Percentiles rank a stretch among this genome's conserved stretches.
Conservation (phyloP, 2,797 vertebrate species). For the Xenops minutus region DNA sequence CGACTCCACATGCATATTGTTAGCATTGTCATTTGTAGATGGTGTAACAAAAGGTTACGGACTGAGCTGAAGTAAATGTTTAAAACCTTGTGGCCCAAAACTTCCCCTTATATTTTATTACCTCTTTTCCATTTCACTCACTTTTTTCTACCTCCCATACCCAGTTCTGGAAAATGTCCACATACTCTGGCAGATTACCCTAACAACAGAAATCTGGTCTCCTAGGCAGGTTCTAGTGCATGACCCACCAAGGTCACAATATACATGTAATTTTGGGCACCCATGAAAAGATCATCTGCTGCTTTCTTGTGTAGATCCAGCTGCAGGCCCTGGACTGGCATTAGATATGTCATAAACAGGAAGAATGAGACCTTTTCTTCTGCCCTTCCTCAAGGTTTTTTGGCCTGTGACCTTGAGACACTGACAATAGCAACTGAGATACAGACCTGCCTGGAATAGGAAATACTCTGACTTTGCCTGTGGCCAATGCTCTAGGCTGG, state of each 20-base stretch:
- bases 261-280: not conserved
- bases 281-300: not conserved
- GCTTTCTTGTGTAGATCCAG: rapidly evolving
- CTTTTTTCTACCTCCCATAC: not conserved
- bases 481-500: not conserved
- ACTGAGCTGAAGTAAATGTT: not conserved
- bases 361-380: not conserved
- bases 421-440: not conserved
- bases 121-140: not conserved
- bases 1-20: not conserved
- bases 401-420: not conserved
- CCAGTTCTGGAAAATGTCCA: not conserved
- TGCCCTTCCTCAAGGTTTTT: not conserved
- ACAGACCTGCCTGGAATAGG: not conserved
- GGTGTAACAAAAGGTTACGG: not conserved
- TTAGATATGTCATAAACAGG: not conserved
- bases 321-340: not conserved
- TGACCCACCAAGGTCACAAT: not conserved
- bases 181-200: not conserved
- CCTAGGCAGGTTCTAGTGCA: not conserved
- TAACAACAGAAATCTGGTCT: not conserved
- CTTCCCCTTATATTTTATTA: not conserved
- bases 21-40: not conserved
- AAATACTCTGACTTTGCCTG: not conserved
- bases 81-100: not conserved